Base-by-base conservation (phyloP, 1,140 invertebrate species). In the Solen grandis region DNA sequence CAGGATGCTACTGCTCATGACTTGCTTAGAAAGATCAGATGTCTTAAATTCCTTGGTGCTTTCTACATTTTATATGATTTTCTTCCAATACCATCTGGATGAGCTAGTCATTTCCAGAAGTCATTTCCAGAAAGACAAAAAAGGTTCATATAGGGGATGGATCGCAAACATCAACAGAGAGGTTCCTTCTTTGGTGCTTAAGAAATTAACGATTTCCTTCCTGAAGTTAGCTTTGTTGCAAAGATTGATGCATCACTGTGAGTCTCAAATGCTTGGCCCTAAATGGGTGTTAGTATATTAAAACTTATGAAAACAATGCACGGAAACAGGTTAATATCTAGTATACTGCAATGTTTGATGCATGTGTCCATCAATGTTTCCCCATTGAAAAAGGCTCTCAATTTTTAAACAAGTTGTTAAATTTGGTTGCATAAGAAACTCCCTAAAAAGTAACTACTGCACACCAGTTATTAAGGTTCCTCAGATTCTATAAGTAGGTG, bases 291-390 rank as follows among this genome's bases (percentile, higher is more conserved):
- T 1, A 63, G 60, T 33, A n/a, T 41, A 0, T 52, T 65, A n/a
- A 75, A 75, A 75, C 2, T 70, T 14, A 52, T 65, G 3, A 62
- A 75, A 75, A 73, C 70, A 14, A 73, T 22, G 41, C 70, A 60
- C 2, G 10, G 57, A 31, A 75, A 63, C 41, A 63, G 57, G 31
- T n/a, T 75, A 1, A n/a, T n/a, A 0, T 25, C 2, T 75, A 22
- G 8, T 4, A 63, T 63, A 60, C 4, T 75, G 31, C 57, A 75
- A 31, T 13, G 2, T 63, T 29, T 75, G 2, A 10, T 75, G 22
- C 60, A 62, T 52, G 73, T 75, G 10, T 19, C 13, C 10, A 63
- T 75, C 33, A 75, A 75, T 75, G 73, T 57, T 29, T 60, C 73
- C 8, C n/a, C 5, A 25, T 41, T 41, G 70, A 73, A 25, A 13